Evolutionary conservation across 1,140 invertebrate species (phyloP).

Genomic region (Apis cerana): DNA sequence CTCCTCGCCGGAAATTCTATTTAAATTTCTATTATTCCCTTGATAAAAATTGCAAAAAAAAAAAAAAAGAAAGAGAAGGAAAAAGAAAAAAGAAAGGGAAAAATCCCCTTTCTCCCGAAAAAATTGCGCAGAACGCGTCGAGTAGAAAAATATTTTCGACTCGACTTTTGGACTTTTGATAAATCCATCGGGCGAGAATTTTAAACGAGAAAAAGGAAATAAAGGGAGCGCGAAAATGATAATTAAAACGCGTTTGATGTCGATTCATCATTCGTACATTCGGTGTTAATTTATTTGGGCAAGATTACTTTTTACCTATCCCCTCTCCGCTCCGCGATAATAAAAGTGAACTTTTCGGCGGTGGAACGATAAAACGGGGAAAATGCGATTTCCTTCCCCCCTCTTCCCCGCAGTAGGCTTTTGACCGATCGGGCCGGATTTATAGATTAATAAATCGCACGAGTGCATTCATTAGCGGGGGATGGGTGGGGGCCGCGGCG

Average conservation of each 20-base stretch:
- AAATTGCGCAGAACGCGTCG: too few species aligned
- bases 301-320: neutral
- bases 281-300: neutral
- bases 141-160: too few species aligned
- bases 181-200: neutral
- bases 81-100: too few species aligned
- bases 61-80: too few species aligned
- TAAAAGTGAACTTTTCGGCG: neutral
- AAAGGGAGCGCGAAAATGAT: too few species aligned
- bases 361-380: neutral
- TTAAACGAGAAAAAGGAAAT: neutral
- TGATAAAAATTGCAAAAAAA: too few species aligned
- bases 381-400: neutral
- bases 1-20: too few species aligned
- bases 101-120: too few species aligned
- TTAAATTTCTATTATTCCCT: too few species aligned
- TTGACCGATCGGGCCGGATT: conserved; percentile 3
- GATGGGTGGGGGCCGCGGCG: neutral
- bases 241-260: neutral
- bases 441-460: conserved; percentile 44
- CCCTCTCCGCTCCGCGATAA: neutral
- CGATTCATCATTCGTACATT: neutral
- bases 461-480: conserved; percentile 39
- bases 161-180: neutral
- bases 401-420: neutral